phyloP scores from a whole-genome alignment of 2,888 invertebrate species.

The Mylabris sibirica region DNA sequence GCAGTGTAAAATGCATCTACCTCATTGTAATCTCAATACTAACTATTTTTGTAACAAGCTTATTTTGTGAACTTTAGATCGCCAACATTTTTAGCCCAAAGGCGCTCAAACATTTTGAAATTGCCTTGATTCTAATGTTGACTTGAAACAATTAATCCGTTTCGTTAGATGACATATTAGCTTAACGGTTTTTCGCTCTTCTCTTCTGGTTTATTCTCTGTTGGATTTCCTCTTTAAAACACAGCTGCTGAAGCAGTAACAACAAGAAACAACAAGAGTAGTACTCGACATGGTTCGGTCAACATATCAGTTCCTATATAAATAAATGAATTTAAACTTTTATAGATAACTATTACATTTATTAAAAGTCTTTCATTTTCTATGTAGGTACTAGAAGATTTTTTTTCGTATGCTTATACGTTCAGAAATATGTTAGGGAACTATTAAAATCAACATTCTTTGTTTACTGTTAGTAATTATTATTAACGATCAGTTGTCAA shows the following conservation, averaged over 20 bases:
- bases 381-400: background rate
- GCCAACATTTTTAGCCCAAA: no score
- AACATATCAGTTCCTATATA: constrained; percentile 32
- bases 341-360: background rate
- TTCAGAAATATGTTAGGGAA: no score
- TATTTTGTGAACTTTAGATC: no score
- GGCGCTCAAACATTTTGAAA: no score
- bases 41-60: no score
- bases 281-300: constrained; percentile 25
- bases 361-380: background rate
- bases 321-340: constrained; percentile 18
- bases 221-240: constrained; percentile 25
- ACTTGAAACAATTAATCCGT: constrained; percentile 24
- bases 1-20: no score
- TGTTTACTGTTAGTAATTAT: constrained; percentile 37
- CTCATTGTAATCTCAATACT: no score
- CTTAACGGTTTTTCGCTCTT: constrained; percentile 25
- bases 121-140: background rate
- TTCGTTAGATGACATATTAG: constrained; percentile 27
- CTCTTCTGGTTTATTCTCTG: constrained; percentile 26
- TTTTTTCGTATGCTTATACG: background rate
- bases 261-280: background rate
- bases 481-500: constrained; percentile 8
- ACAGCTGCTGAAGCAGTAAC: constrained; percentile 12
- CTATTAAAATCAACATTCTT: constrained; percentile 34